Evolutionary conservation across 2,888 invertebrate genomes (phyloP).

Genomic region (Cistogaster globosa): DNA sequence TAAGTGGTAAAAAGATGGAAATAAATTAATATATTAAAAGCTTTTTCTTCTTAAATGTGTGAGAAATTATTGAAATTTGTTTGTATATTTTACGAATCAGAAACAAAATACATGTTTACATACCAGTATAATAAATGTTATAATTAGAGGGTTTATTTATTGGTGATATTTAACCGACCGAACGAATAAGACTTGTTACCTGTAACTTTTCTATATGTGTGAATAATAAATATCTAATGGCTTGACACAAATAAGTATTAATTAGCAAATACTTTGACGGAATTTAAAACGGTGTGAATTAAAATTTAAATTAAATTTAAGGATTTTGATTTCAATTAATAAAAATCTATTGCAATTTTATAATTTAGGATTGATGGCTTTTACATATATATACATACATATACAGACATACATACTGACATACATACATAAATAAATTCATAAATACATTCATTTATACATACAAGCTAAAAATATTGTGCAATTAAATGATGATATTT

Average conservation of each 20-base stretch:
- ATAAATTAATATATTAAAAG: slow-evolving; percentile 40
- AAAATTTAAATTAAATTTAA: neutral
- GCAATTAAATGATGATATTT: too few species aligned
- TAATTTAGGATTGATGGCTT: too few species aligned
- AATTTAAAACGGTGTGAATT: neutral
- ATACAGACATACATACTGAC: too few species aligned
- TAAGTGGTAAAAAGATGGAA: slow-evolving; percentile 30
- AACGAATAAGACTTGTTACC: slow-evolving; percentile 48
- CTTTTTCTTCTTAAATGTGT: neutral
- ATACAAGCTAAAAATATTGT: too few species aligned
- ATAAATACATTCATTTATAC: too few species aligned
- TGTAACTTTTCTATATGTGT: slow-evolving; percentile 35
- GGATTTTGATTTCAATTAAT: too few species aligned
- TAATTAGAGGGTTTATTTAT: slow-evolving; percentile 60
- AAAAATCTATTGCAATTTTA: too few species aligned
- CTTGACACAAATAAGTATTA: slow-evolving; percentile 36
- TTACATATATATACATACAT: too few species aligned
- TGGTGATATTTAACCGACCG: slow-evolving; percentile 52
- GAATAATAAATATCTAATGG: slow-evolving; percentile 19
- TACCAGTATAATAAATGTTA: slow-evolving; percentile 52
- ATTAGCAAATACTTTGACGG: slow-evolving; percentile 27
- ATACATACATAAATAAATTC: too few species aligned
- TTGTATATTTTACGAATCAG: slow-evolving; percentile 56
- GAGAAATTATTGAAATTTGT: slow-evolving; percentile 55
- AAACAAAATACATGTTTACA: slow-evolving; percentile 35